Conservation (phyloP, 2,797 vertebrate species). For the Silurus aristotelis region DNA sequence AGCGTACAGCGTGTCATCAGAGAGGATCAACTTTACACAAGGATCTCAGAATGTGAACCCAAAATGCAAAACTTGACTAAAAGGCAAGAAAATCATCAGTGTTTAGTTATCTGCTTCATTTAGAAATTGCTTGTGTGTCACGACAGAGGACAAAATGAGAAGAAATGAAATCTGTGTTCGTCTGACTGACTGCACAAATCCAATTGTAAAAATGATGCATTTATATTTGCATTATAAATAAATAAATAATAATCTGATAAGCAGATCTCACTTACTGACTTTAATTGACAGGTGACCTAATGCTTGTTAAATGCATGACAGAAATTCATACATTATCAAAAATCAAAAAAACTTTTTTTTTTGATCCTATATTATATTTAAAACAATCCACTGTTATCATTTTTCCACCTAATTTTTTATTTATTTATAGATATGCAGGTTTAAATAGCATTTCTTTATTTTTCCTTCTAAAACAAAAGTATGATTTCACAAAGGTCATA, state of each 20-base stretch:
- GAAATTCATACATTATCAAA: neutral
- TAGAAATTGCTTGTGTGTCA: neutral
- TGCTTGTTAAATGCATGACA: neutral
- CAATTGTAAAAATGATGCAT: neutral
- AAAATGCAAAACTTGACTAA: neutral
- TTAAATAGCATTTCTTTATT: neutral
- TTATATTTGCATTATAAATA: no score
- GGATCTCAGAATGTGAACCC: neutral
- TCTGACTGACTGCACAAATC: no score
- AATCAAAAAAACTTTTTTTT: no score
- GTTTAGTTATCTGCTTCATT: neutral
- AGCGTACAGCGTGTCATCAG: neutral
- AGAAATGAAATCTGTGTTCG: neutral
- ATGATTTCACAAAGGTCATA: neutral
- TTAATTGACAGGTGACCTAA: neutral
- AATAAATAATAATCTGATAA: neutral
- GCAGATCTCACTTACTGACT: neutral
- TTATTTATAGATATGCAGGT: neutral
- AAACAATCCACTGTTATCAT: no score
- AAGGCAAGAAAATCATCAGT: neutral
- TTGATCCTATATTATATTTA: no score
- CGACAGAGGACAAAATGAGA: neutral
- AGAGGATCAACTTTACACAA: conserved; percentile 13
- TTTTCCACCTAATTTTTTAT: neutral
- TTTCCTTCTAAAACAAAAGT: no score